A percentile compares a stretch with the other conserved stretches of the same genome.
phyloP scores from a whole-genome alignment of 2,113 vertebrate genomes.

The Tyto alba region DNA sequence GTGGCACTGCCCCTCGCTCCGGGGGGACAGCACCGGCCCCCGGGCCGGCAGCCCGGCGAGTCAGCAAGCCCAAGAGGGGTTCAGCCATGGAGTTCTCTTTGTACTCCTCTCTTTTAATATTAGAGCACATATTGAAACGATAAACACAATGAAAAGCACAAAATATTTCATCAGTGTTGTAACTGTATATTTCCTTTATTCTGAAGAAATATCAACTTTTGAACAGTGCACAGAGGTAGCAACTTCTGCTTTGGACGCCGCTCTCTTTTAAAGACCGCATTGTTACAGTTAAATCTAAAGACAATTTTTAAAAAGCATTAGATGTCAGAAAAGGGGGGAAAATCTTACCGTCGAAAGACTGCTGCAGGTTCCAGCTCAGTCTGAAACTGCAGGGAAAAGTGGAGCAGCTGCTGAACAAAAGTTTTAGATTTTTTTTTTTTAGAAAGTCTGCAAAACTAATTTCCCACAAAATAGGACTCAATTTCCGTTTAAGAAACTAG shows the following conservation, averaged over 20 bases:
- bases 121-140: constrained; percentile 76
- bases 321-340: constrained; percentile 64
- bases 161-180: constrained; percentile 63
- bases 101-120: constrained; percentile 64
- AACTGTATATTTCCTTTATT: constrained; percentile 58
- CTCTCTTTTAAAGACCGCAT: constrained; percentile 22
- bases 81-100: constrained; percentile 33
- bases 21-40: not conserved
- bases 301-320: constrained; percentile 34
- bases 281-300: constrained; percentile 37
- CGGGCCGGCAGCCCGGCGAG: not conserved
- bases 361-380: constrained; percentile 71
- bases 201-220: constrained; percentile 62
- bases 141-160: constrained; percentile 74
- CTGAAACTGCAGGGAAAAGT: constrained; percentile 68
- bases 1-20: not conserved
- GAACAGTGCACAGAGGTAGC: constrained; percentile 22
- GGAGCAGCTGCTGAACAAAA: constrained; percentile 78
- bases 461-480: constrained; percentile 81
- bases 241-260: constrained; percentile 34
- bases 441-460: constrained; percentile 83
- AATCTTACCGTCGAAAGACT: constrained; percentile 72
- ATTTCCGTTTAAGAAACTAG: constrained; percentile 79
- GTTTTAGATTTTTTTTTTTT: constrained; percentile 69
- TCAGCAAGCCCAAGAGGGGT: not conserved